Conservation (phyloP, 1,140 invertebrate genomes). For the Zophobas atratus region DNA sequence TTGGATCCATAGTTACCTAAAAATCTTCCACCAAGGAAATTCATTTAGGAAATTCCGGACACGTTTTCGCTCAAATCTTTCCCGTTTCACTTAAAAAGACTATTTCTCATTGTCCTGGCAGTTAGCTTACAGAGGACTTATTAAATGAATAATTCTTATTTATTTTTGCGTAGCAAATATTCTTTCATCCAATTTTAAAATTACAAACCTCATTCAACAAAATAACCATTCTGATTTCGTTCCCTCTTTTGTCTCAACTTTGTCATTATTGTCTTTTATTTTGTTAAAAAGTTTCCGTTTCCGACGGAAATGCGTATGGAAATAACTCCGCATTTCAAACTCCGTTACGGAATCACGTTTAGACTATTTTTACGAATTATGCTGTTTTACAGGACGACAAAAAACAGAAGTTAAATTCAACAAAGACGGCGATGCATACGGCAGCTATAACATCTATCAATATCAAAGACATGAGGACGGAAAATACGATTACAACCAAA, state of each 20-base stretch:
- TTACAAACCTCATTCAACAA: background rate
- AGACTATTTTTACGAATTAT: constrained; percentile 10
- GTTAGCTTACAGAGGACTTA: background rate
- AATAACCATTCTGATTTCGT: constrained; percentile 3
- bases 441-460: constrained; percentile 81
- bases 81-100: constrained; percentile 2
- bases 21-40: background rate
- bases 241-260: constrained; percentile 13
- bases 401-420: constrained; percentile 77
- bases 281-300: constrained; percentile 13
- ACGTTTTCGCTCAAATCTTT: background rate
- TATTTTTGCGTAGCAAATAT: background rate
- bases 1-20: background rate
- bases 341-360: background rate
- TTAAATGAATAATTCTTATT: background rate
- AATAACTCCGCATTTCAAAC: constrained; percentile 6
- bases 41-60: background rate
- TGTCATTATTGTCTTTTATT: constrained; percentile 20
- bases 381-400: constrained; percentile 71
- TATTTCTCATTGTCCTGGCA: background rate
- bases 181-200: background rate
- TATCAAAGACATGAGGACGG: constrained; percentile 73
- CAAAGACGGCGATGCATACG: constrained; percentile 76
- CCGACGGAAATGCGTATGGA: background rate
- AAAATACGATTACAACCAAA: constrained; percentile 74